Evolutionary conservation across 2,113 vertebrate genomes (phyloP), one percentile per base, ranked within the genome.

Genomic region (Neodon shergylaensis): DNA sequence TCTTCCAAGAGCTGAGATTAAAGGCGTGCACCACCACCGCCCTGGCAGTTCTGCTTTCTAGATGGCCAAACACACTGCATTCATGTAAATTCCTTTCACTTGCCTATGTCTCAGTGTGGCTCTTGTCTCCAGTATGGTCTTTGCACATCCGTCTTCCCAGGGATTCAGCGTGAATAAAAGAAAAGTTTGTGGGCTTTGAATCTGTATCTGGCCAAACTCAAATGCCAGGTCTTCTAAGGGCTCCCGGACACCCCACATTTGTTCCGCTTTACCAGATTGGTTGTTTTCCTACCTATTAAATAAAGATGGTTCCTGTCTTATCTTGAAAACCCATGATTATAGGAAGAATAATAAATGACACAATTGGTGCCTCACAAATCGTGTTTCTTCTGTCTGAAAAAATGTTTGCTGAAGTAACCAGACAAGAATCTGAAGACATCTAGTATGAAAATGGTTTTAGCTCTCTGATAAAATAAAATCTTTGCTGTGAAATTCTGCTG

Each of bases 161-260:
- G 54, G 44, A 7, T 31, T 44, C 42, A 13, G n/a, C 0, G 0
- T n/a, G 5, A 4, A 8, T 6, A 24, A 24, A 14, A 19, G 21
- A 70, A 28, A 73, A 31, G 7, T 3, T 19, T 5, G 0, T 26
- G 33, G 72, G 9, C 9, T 39, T 33, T 0, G 2, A 1, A 42
- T 6, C 12, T 58, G 22, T n/a, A 8, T 10, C 39, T 31, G 54
- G 4, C 28, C 24, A 1, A 12, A 44, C 81, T 61, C 22, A 52
- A 66, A 17, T 31, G 58, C n/a, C n/a, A 66, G 58, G n/a, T 66
- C 44, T 85, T 14, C 42, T 3, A 0, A 22, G 42, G 4, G 1
- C 28, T 49, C 49, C 19, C 39, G 10, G 74, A 22, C 5, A 8
- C 7, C 17, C 7, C 44, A n/a, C 8, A 0, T 44, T 11, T 0